Base-by-base conservation (phyloP, 2,113 vertebrate genomes). In the Stomatorhinus ivindoensis region DNA sequence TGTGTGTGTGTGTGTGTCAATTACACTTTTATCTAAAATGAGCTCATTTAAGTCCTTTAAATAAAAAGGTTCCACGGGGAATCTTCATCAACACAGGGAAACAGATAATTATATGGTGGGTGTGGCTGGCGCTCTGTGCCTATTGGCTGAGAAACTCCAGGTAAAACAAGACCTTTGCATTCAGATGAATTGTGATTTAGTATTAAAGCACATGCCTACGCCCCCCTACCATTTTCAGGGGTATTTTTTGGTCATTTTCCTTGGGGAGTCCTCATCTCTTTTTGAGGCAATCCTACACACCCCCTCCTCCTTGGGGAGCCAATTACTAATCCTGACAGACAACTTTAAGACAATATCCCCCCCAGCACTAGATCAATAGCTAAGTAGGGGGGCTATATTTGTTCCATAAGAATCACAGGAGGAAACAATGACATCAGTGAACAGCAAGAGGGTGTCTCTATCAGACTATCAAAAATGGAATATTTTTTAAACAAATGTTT, bases 401-500 rank as follows among this genome's bases (percentile, higher is more conserved):
- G 58, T 17, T 9, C 31, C 39, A 53, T 27, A 55, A 19, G 21
- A 31, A 35, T 48, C 76, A 80, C 58, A 73, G 58, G 44, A 73
- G 51, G 44, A 88, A 44, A 88, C 2, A 2, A 50, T n/a, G 88
- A 58, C 27, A 84, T 21, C 27, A 44, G 8, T 55, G 50, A 48
- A 65, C 27, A 88, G 13, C 88, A 27, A 83, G n/a, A 84, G 76
- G 4, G 35, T 44, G 10, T 15, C 3, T 58, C 44, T 51, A 27
- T 46, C 24, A 69, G 27, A 61, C 21, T 19, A 88, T 46, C 21
- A 39, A 69, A 8, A 73, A n/a, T 47, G 39, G 11, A 42, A 69
- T 88, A 47, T 88, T 88, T 88, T 87, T 42, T 39, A 76, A 76
- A 76, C 69, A 76, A 76, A 21, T 44, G 8, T 61, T 58, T 87